These are phyloP conservation scores for Tarsius wallacei DNA, from an alignment of 2,797 vertebrate species.

Conservation along the genomic window DNA sequence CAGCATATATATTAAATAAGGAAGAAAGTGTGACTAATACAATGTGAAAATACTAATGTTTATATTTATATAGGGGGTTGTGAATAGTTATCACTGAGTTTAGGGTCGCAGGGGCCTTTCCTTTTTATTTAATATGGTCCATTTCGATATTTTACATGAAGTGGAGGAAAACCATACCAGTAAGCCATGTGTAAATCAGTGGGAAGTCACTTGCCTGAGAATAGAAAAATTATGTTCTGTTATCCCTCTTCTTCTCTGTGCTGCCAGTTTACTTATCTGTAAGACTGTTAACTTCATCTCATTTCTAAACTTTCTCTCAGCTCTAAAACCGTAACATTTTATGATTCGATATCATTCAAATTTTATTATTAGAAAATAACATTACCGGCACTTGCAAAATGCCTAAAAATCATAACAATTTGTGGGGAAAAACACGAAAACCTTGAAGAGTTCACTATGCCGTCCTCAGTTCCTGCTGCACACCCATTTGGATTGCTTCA, in stretches of 20 bases:
- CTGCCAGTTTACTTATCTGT: slow-evolving; percentile 52
- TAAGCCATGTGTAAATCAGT: background rate
- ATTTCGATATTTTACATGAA: slow-evolving; percentile 23
- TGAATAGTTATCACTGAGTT: slow-evolving; percentile 32
- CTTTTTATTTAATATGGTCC: slow-evolving; percentile 51
- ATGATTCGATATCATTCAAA: slow-evolving; percentile 49
- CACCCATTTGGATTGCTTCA: background rate
- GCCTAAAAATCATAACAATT: background rate
- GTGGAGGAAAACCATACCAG: background rate
- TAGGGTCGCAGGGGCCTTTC: background rate
- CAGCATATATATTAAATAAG: background rate
- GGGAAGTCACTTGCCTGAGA: slow-evolving; percentile 9
- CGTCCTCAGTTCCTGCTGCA: background rate
- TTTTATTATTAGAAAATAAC: slow-evolving; percentile 55
- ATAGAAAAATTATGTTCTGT: background rate
- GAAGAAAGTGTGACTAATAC: slow-evolving; percentile 45
- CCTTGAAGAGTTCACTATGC: background rate
- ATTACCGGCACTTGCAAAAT: slow-evolving; percentile 35
- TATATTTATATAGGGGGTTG: background rate
- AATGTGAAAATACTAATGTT: slow-evolving; percentile 8
- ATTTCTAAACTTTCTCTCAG: slow-evolving; percentile 54
- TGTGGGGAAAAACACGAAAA: background rate
- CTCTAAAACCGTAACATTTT: slow-evolving; percentile 44
- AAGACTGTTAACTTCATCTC: slow-evolving; percentile 19
- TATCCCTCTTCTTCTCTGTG: background rate